These are phyloP conservation scores for Catharus bicknelli DNA, from an alignment of 2,113 vertebrate genomes.

Conservation along the genomic window DNA sequence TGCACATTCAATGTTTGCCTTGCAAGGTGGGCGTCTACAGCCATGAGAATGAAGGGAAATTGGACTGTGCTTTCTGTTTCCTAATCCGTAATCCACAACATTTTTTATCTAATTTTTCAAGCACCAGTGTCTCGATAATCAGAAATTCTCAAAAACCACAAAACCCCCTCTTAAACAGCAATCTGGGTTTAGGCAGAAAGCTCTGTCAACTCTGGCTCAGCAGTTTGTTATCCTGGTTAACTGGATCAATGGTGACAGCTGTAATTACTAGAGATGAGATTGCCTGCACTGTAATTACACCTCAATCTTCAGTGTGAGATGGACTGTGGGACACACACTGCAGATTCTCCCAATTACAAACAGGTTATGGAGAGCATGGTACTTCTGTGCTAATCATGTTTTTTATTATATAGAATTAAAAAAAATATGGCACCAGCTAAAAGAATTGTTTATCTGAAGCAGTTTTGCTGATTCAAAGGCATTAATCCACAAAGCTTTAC, in stretches of 20 bases:
- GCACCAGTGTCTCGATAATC: conserved; percentile 17
- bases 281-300: conserved; percentile 80
- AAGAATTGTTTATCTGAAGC: conserved; percentile 63
- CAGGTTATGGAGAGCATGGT: conserved; percentile 44
- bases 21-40: background rate
- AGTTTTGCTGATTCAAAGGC: conserved; percentile 54
- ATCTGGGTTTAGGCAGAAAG: conserved; percentile 70
- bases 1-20: background rate
- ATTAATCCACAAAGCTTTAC: conserved; percentile 50
- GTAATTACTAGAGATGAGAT: conserved; percentile 83
- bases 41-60: background rate
- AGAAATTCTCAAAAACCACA: conserved; percentile 13
- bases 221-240: conserved; percentile 83
- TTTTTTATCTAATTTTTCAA: conserved; percentile 38
- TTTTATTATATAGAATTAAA: conserved; percentile 56
- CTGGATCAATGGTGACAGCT: conserved; percentile 81
- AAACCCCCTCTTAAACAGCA: background rate
- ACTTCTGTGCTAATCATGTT: conserved; percentile 67
- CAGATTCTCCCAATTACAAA: conserved; percentile 64
- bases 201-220: conserved; percentile 64
- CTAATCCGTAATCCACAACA: background rate
- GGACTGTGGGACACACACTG: conserved; percentile 68
- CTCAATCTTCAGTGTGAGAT: conserved; percentile 69
- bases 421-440: conserved; percentile 35
- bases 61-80: background rate